These are phyloP conservation scores for Trichogramma dendrolimi DNA, from an alignment of 2,888 invertebrate genomes.

Conservation along the genomic window DNA sequence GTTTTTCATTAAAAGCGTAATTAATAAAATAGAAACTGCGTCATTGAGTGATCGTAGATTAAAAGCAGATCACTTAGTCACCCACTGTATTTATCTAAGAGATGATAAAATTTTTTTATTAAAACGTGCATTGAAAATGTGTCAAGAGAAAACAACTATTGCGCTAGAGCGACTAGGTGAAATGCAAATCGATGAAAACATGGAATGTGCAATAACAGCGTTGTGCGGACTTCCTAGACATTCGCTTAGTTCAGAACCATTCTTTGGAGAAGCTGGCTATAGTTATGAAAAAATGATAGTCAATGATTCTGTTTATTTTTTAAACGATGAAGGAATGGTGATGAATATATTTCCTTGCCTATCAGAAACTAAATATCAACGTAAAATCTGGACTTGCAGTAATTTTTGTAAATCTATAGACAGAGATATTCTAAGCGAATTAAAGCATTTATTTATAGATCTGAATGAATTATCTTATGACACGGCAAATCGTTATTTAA, in stretches of 20 bases:
- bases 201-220: slow-evolving; percentile 10
- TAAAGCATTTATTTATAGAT: slow-evolving; percentile 5
- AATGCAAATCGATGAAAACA: neutral
- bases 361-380: neutral
- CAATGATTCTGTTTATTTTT: neutral
- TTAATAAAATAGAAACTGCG: neutral
- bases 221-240: slow-evolving; percentile 25
- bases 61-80: slow-evolving; percentile 23
- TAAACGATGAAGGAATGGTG: neutral
- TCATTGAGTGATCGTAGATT: slow-evolving; percentile 8
- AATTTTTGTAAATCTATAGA: neutral
- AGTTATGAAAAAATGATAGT: neutral
- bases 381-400: neutral
- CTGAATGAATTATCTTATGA: neutral
- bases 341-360: neutral
- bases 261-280: neutral
- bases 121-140: slow-evolving; percentile 1
- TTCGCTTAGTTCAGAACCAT: slow-evolving; percentile 25
- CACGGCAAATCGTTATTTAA: neutral
- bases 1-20: neutral
- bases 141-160: slow-evolving; percentile 18
- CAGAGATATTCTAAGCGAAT: neutral
- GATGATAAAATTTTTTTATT: slow-evolving; percentile 11
- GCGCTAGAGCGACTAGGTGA: slow-evolving; percentile 11
- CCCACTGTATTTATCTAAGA: slow-evolving; percentile 19